Evolutionary conservation across 2,888 invertebrate species (phyloP).

Genomic region (Sympetrum striolatum): DNA sequence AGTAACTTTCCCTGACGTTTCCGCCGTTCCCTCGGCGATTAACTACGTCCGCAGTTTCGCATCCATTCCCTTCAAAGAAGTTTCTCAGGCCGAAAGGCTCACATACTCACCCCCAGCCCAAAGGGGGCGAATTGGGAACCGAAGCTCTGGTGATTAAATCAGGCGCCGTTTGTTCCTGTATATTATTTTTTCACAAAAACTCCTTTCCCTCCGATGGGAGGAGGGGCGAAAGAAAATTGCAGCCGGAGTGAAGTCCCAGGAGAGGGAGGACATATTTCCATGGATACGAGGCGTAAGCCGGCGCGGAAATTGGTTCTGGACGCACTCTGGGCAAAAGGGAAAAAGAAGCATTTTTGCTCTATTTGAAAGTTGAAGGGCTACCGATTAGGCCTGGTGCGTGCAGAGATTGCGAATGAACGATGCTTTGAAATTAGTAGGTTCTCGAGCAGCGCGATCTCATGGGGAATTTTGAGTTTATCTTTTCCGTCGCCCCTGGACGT

Average conservation of each 20-base stretch:
- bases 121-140: background rate
- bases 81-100: background rate
- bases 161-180: background rate
- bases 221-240: background rate
- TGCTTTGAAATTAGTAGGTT: no score
- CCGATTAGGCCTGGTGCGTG: no score
- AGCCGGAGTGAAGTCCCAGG: background rate
- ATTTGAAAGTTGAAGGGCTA: no score
- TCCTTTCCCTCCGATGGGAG: background rate
- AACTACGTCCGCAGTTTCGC: background rate
- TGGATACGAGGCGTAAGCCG: background rate
- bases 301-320: background rate
- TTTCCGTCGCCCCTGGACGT: no score
- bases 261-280: background rate
- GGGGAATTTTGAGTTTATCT: no score
- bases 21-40: background rate
- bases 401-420: no score
- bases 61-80: background rate
- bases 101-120: background rate
- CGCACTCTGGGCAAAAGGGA: background rate
- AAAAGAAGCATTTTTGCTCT: no score
- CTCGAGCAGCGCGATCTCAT: no score
- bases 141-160: slow-evolving; percentile 1
- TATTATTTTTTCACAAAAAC: background rate
- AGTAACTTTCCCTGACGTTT: background rate